Evolutionary conservation across 2,888 invertebrate genomes (phyloP).

Genomic region (Maniola hyperantus): DNA sequence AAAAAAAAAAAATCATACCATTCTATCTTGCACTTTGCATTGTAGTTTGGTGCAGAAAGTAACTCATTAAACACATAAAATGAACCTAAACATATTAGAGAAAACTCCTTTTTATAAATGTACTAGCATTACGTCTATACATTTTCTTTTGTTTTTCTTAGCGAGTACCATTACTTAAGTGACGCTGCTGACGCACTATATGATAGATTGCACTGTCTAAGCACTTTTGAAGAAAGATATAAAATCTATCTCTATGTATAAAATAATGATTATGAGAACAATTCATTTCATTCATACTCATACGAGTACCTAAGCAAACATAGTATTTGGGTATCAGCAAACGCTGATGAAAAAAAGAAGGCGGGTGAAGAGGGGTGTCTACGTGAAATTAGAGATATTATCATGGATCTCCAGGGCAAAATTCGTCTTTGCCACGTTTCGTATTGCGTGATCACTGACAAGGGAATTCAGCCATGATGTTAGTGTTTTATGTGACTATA

Average conservation of each 20-base stretch:
- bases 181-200: not conserved
- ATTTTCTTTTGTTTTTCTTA: not conserved
- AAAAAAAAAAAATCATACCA: no score
- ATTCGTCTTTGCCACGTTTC: conserved; percentile 7
- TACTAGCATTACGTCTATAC: not conserved
- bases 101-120: not conserved
- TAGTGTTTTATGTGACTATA: not conserved
- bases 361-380: not conserved
- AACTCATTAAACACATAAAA: not conserved
- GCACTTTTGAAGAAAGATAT: not conserved
- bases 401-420: conserved; percentile 9
- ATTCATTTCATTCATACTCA: not conserved
- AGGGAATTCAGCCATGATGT: conserved; percentile 10
- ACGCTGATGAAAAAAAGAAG: not conserved
- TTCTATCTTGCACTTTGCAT: no score
- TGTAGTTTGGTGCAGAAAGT: not conserved
- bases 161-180: conserved; percentile 6
- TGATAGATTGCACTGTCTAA: conserved; percentile 2
- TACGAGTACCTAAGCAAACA: not conserved
- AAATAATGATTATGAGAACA: no score
- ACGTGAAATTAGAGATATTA: conserved; percentile 5
- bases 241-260: no score
- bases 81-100: not conserved
- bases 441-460: not conserved
- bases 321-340: not conserved